Evolutionary conservation across 2,888 invertebrate species (phyloP).

Genomic region (Leucania comma): DNA sequence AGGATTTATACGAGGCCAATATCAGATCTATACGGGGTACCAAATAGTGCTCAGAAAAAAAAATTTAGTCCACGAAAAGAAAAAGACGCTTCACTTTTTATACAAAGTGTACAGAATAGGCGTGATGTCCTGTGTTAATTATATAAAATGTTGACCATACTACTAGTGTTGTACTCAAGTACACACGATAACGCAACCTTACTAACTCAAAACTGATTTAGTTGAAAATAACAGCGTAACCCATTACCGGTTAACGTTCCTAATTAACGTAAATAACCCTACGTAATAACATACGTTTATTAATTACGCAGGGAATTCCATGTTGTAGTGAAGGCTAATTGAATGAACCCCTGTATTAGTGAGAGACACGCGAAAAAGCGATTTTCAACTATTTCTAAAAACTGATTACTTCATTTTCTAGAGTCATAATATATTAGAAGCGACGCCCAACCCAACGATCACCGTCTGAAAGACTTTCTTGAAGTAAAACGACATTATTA

Average conservation of each 20-base stretch:
- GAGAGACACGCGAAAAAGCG: constrained; percentile 75
- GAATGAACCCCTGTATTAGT: constrained; percentile 61
- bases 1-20: no score
- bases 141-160: neutral
- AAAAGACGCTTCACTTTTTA: neutral
- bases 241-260: constrained; percentile 44
- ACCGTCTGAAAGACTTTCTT: constrained; percentile 27
- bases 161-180: constrained; percentile 27
- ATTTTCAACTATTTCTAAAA: constrained; percentile 72
- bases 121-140: neutral
- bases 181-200: constrained; percentile 20
- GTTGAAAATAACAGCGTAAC: constrained; percentile 47
- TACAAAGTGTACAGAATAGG: neutral
- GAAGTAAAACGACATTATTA: neutral
- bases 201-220: constrained; percentile 47
- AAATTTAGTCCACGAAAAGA: no score
- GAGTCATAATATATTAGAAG: constrained; percentile 54
- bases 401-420: constrained; percentile 70
- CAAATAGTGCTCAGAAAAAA: no score
- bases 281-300: constrained; percentile 52
- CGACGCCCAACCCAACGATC: constrained; percentile 20
- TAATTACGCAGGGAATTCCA: constrained; percentile 58
- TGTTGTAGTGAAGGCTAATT: constrained; percentile 59
- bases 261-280: constrained; percentile 55
- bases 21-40: no score